Conservation (phyloP, 2,888 invertebrate species). For the Bhutanitis thaidina region DNA sequence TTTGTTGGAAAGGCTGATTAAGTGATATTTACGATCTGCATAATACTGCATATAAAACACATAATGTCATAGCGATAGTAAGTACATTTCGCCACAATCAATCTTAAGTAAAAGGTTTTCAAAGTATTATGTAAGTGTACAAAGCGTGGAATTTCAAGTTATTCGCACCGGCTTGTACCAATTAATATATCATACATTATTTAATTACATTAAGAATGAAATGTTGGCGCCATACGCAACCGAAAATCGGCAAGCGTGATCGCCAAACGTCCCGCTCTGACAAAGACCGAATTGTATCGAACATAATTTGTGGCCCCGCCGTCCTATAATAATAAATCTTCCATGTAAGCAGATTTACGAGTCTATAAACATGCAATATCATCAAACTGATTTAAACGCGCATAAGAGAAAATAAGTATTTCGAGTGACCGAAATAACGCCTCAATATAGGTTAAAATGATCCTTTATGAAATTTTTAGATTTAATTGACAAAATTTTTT, state of each 20-base stretch:
- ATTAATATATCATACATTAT: background rate
- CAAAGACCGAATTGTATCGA: conserved; percentile 46
- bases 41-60: too few species aligned
- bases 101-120: too few species aligned
- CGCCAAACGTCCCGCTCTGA: conserved; percentile 26
- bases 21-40: too few species aligned
- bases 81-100: too few species aligned
- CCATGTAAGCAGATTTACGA: conserved; percentile 61
- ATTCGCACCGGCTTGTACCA: background rate
- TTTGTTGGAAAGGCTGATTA: too few species aligned
- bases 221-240: background rate
- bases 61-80: too few species aligned
- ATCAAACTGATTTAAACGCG: conserved; percentile 52
- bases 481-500: background rate
- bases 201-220: conserved; percentile 3
- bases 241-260: conserved; percentile 1
- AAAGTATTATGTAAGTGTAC: background rate
- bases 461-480: too few species aligned
- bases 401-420: conserved; percentile 27
- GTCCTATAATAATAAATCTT: conserved; percentile 64
- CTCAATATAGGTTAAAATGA: background rate
- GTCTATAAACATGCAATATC: conserved; percentile 67
- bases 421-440: conserved; percentile 28
- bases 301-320: conserved; percentile 51
- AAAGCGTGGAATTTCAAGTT: background rate